phyloP scores from a whole-genome alignment of 2,888 invertebrate species.

The Steromphala cineraria region DNA sequence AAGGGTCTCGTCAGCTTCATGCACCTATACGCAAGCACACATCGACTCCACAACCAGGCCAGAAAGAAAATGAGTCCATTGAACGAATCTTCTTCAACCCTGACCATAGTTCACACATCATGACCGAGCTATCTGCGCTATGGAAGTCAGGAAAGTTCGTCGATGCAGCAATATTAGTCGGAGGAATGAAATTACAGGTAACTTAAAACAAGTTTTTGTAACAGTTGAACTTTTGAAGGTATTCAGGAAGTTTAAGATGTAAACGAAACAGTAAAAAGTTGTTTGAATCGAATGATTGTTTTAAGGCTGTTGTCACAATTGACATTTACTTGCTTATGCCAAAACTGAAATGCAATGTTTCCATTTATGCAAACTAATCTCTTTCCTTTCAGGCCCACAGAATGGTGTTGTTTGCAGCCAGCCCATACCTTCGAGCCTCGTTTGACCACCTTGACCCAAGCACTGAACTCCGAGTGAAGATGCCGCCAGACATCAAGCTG shows the following conservation, averaged over 20 bases:
- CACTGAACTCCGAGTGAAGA: constrained; percentile 40
- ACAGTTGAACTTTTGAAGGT: too few relatives aligned
- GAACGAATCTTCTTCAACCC: constrained; percentile 40
- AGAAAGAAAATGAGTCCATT: neutral
- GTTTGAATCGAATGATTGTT: too few relatives aligned
- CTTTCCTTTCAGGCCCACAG: constrained; percentile 37
- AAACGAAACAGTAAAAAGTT: too few relatives aligned
- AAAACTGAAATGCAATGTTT: neutral
- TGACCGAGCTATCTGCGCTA: constrained; percentile 35
- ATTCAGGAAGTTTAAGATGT: too few relatives aligned
- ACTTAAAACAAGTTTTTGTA: neutral
- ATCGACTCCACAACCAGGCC: neutral
- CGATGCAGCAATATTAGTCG: constrained; percentile 42
- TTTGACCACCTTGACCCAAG: constrained; percentile 41
- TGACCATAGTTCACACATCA: constrained; percentile 43
- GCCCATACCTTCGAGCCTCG: constrained; percentile 40
- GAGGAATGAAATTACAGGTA: constrained; percentile 33
- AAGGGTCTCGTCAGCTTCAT: neutral
- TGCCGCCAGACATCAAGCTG: constrained; percentile 40
- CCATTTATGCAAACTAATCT: neutral
- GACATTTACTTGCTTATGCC: neutral
- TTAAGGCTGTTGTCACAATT: neutral
- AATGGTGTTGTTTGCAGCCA: constrained; percentile 41
- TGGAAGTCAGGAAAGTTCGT: constrained; percentile 46
- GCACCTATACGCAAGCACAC: neutral